Conservation (phyloP, 2,113 vertebrate genomes). For the Callocephalon fimbriatum region DNA sequence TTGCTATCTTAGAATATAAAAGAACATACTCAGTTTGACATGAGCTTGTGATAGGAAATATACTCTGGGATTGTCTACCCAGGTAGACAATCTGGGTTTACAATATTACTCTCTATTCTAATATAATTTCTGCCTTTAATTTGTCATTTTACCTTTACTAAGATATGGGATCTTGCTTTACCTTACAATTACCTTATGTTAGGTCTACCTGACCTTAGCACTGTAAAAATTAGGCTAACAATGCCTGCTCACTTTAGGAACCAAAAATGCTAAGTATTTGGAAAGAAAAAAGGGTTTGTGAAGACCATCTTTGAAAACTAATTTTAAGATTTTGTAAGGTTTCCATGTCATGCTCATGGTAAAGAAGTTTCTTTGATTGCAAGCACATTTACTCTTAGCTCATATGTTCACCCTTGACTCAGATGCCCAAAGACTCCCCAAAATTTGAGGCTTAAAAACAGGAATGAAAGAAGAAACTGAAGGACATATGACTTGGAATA, state of each 20-base stretch:
- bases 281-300: not conserved
- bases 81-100: not conserved
- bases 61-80: not conserved
- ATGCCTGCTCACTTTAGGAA: not conserved
- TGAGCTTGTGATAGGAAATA: not conserved
- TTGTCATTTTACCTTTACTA: not conserved
- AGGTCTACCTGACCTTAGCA: not conserved
- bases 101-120: not conserved
- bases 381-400: not conserved
- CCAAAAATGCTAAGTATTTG: not conserved
- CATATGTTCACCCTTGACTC: not conserved
- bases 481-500: not conserved
- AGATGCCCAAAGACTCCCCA: not conserved
- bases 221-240: not conserved
- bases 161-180: not conserved
- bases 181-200: not conserved
- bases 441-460: not conserved
- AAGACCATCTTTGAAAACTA: not conserved
- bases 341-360: not conserved
- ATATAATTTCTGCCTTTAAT: not conserved
- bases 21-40: not conserved
- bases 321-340: not conserved
- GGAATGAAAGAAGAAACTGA: not conserved
- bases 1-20: not conserved
- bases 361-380: not conserved